Conservation (phyloP, 2,113 vertebrate genomes). For the Mola mola region DNA sequence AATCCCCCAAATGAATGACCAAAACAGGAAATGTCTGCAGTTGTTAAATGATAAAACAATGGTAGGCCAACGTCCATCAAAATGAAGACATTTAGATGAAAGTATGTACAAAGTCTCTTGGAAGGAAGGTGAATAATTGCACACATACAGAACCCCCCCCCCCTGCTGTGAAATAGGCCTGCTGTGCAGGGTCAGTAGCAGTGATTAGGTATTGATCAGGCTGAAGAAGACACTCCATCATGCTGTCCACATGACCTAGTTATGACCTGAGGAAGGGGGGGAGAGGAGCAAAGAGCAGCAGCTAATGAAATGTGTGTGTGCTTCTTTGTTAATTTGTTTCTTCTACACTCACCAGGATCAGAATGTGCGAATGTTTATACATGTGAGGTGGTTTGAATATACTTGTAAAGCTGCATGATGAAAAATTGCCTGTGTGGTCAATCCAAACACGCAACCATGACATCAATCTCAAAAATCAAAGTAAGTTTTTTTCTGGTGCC, state of each 20-base stretch:
- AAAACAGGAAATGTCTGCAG: too few species aligned
- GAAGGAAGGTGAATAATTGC: conserved; percentile 38
- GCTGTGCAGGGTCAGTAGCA: conserved; percentile 72
- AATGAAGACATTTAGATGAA: neutral
- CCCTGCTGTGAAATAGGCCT: conserved; percentile 61
- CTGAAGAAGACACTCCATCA: conserved; percentile 75
- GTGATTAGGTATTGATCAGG: conserved; percentile 81
- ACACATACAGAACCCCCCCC: conserved; percentile 30
- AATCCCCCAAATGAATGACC: too few species aligned
- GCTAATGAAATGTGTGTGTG: conserved; percentile 40
- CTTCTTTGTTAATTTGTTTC: conserved; percentile 9
- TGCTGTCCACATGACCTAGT: conserved; percentile 76
- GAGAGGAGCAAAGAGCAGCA: conserved; percentile 13
- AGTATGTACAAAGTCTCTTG: conserved; percentile 4
- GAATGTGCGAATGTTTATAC: neutral
- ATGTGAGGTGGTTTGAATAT: too few species aligned
- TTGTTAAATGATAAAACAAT: too few species aligned
- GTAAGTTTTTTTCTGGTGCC: too few species aligned
- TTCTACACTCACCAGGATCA: neutral
- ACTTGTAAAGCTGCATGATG: too few species aligned
- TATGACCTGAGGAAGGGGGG: conserved; percentile 67
- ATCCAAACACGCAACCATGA: too few species aligned
- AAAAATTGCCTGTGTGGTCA: too few species aligned
- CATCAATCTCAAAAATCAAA: too few species aligned
- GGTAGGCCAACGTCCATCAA: too few species aligned